A percentile compares a stretch with the other conserved stretches of the same genome.
phyloP scores from a whole-genome alignment of 2,888 invertebrate genomes.

The Merodon equestris region DNA sequence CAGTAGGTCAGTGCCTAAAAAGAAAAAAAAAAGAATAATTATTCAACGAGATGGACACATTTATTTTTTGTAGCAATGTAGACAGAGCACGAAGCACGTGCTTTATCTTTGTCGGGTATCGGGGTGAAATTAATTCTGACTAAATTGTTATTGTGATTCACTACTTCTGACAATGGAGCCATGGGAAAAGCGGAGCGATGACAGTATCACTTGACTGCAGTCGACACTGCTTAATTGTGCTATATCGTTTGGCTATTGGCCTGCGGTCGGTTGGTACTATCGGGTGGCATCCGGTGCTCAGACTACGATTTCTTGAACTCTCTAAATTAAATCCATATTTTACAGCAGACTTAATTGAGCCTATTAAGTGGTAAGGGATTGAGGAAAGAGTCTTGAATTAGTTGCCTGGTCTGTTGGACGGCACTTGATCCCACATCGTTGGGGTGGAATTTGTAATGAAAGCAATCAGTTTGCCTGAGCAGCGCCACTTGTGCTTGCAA shows the following conservation, averaged over 20 bases:
- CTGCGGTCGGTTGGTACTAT: background rate
- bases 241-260: conserved; percentile 10
- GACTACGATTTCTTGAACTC: background rate
- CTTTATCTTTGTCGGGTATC: conserved; percentile 13
- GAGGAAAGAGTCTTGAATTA: background rate
- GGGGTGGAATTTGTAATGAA: conserved; percentile 3
- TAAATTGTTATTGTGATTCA: conserved; percentile 9
- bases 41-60: conserved; percentile 3
- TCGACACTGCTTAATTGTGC: conserved; percentile 22
- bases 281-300: background rate
- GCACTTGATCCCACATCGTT: conserved; percentile 3
- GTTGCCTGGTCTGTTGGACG: background rate
- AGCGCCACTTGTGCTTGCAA: background rate
- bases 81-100: background rate
- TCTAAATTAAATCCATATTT: conserved; percentile 47
- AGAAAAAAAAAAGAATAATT: conserved; percentile 13
- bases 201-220: background rate
- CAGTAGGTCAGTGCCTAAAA: conserved; percentile 93
- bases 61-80: background rate
- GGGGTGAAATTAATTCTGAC: conserved; percentile 41
- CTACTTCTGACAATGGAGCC: too few species aligned
- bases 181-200: background rate
- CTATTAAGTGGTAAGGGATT: conserved; percentile 1
- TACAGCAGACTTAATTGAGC: conserved; percentile 10
- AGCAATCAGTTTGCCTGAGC: conserved; percentile 8